Conservation (phyloP, 1,140 invertebrate species). For the Micrasema minimum region DNA sequence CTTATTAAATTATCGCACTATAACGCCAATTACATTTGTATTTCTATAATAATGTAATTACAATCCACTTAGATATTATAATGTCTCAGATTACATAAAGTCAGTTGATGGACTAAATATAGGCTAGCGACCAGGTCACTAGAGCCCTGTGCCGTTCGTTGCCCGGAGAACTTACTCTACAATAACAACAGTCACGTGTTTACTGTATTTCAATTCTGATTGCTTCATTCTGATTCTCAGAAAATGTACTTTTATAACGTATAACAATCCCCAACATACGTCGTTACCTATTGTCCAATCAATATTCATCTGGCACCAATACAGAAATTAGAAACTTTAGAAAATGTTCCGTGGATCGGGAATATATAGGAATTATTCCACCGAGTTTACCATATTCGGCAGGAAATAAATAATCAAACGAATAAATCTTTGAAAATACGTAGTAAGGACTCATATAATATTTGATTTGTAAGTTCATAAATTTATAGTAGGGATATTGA, state of each 20-base stretch:
- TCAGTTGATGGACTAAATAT: constrained; percentile 45
- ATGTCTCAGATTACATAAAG: constrained; percentile 39
- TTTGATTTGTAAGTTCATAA: too few species aligned
- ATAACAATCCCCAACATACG: not conserved
- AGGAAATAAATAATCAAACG: too few species aligned
- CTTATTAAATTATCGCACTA: too few species aligned
- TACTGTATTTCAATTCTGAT: constrained; percentile 38
- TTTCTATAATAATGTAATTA: not conserved
- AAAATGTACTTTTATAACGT: constrained; percentile 3
- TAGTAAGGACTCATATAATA: too few species aligned
- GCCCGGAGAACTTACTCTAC: constrained; percentile 14
- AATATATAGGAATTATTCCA: too few species aligned
- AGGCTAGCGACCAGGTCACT: constrained; percentile 41
- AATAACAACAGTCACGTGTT: constrained; percentile 44
- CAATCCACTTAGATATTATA: constrained; percentile 1
- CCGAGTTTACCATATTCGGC: too few species aligned
- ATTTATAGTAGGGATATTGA: too few species aligned
- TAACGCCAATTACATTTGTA: not conserved
- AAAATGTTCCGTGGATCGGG: not conserved
- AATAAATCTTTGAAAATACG: too few species aligned
- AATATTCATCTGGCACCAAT: constrained; percentile 36
- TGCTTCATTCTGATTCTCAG: constrained; percentile 17
- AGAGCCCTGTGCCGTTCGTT: constrained; percentile 22
- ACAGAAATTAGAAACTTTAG: constrained; percentile 40
- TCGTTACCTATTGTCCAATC: constrained; percentile 12